phyloP scores from a whole-genome alignment of 1,140 invertebrate species.

The Caenorhabditis tropicalis region DNA sequence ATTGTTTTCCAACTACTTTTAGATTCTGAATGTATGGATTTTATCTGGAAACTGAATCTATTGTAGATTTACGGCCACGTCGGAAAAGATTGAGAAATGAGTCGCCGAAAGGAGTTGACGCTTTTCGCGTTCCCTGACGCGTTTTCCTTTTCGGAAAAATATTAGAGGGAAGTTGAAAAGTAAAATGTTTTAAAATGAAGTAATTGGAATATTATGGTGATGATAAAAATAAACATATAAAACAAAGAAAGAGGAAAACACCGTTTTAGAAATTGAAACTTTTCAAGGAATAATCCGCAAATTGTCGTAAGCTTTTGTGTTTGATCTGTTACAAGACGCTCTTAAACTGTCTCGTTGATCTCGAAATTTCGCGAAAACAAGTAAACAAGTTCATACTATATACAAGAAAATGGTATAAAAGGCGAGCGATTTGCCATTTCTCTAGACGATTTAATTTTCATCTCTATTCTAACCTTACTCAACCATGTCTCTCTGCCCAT shows the following conservation, averaged over 20 bases:
- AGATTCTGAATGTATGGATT: background rate
- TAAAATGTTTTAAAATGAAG: too few relatives aligned
- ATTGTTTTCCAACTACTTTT: background rate
- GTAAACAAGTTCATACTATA: background rate
- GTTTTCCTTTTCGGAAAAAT: background rate
- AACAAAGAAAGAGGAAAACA: background rate
- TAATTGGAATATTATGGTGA: too few relatives aligned
- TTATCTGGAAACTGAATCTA: constrained; percentile 1
- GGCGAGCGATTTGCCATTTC: background rate
- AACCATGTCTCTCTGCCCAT: constrained; percentile 31
- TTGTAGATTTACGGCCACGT: constrained; percentile 40
- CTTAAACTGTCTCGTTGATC: background rate
- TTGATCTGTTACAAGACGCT: background rate
- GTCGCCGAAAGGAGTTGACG: background rate
- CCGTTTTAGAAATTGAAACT: background rate
- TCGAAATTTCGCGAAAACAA: background rate
- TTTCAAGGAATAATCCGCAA: background rate
- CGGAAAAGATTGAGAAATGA: background rate
- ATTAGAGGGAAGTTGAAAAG: background rate
- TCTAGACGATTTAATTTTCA: background rate
- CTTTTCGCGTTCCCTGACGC: background rate
- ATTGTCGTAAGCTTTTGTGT: background rate
- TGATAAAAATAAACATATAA: background rate
- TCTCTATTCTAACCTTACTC: background rate
- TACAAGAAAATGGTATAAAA: background rate